Evolutionary conservation across 2,797 vertebrate species (phyloP).

Genomic region (Buceros bicornis): DNA sequence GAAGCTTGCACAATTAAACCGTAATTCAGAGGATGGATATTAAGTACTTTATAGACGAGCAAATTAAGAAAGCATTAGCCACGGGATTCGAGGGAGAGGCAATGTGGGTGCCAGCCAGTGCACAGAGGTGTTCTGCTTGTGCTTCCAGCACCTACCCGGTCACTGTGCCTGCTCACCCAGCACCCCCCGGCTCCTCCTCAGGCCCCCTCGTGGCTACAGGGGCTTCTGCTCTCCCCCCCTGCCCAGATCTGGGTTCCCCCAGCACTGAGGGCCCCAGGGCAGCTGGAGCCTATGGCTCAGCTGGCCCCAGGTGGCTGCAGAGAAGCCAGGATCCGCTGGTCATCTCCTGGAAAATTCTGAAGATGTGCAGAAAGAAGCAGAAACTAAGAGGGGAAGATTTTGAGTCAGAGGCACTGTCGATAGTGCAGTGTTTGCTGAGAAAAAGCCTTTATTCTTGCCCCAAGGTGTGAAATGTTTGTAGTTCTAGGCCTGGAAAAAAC

Average conservation of each 20-base stretch:
- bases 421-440: neutral
- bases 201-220: neutral
- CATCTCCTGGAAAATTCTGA: neutral
- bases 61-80: constrained; percentile 21
- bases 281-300: neutral
- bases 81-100: neutral
- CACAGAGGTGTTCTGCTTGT: neutral
- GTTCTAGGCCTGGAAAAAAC: neutral
- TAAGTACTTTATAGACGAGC: constrained; percentile 13
- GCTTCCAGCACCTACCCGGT: neutral
- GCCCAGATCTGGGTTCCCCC: neutral
- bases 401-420: neutral
- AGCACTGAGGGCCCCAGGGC: neutral
- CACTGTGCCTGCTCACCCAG: neutral
- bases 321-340: neutral
- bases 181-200: neutral
- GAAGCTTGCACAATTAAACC: constrained; percentile 16
- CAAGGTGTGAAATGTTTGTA: neutral
- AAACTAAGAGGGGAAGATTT: neutral
- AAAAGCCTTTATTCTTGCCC: neutral
- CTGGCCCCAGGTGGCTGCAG: neutral
- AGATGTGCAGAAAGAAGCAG: neutral
- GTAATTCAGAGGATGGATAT: neutral
- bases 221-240: neutral
- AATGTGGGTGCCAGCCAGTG: neutral